Evolutionary conservation across 2,888 invertebrate genomes (phyloP).

Genomic region (Troides helena): DNA sequence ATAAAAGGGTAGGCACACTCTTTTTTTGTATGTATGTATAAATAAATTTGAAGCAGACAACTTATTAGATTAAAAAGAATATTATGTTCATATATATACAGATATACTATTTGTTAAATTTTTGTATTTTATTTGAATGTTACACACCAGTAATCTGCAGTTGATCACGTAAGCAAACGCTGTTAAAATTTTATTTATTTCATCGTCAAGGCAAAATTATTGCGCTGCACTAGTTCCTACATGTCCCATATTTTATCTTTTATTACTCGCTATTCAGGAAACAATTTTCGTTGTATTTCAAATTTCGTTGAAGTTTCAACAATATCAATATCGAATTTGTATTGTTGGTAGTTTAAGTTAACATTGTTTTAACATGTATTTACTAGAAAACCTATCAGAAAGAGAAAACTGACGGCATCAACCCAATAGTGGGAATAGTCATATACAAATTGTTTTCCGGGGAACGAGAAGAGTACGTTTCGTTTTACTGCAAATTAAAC

Average conservation of each 20-base stretch:
- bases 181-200: constrained; percentile 26
- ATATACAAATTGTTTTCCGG: too few species aligned
- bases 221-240: constrained; percentile 23
- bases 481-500: too few species aligned
- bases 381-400: not conserved
- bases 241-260: constrained; percentile 27
- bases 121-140: not conserved
- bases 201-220: constrained; percentile 26
- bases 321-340: not conserved
- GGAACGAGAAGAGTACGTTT: too few species aligned
- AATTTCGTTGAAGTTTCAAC: constrained; percentile 20
- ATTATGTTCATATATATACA: too few species aligned
- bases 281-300: constrained; percentile 21
- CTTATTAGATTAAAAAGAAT: too few species aligned
- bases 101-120: not conserved
- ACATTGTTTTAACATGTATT: not conserved
- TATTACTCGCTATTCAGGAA: constrained; percentile 24
- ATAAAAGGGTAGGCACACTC: too few species aligned
- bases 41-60: too few species aligned
- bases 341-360: not conserved
- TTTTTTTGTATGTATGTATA: too few species aligned
- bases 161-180: constrained; percentile 14
- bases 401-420: too few species aligned
- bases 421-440: too few species aligned
- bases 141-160: not conserved